Conservation (phyloP, 2,797 vertebrate species). For the Synaphobranchus kaupii region DNA sequence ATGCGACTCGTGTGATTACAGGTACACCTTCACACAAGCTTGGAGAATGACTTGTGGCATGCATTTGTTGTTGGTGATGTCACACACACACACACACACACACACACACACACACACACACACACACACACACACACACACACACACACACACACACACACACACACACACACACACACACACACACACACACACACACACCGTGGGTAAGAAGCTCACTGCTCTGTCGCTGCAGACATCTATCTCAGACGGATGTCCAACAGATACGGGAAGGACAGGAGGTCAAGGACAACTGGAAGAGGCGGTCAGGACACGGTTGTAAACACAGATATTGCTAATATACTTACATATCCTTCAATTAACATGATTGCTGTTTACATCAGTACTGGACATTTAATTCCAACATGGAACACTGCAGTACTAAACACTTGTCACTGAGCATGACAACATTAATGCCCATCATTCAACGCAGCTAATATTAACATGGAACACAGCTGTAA, state of each 20-base stretch:
- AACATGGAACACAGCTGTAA: background rate
- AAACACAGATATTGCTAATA: conserved; percentile 37
- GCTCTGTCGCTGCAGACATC: conserved; percentile 21
- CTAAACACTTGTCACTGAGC: background rate
- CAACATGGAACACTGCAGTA: background rate
- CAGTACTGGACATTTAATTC: background rate
- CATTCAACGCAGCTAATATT: background rate
- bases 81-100: no score
- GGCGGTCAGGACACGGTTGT: conserved; percentile 54
- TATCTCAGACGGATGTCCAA: conserved; percentile 68
- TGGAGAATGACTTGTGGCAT: background rate
- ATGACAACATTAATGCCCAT: background rate
- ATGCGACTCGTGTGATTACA: background rate
- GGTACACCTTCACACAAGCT: background rate
- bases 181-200: background rate
- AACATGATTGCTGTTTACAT: background rate
- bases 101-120: no score
- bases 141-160: background rate
- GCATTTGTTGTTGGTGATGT: background rate
- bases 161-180: no score
- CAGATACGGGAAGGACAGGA: conserved; percentile 53
- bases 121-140: background rate
- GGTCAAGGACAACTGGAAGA: conserved; percentile 55
- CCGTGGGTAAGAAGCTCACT: background rate
- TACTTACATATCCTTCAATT: background rate